These are phyloP conservation scores for Malurus splendens DNA, from an alignment of 2,797 vertebrate species.

Conservation along the genomic window DNA sequence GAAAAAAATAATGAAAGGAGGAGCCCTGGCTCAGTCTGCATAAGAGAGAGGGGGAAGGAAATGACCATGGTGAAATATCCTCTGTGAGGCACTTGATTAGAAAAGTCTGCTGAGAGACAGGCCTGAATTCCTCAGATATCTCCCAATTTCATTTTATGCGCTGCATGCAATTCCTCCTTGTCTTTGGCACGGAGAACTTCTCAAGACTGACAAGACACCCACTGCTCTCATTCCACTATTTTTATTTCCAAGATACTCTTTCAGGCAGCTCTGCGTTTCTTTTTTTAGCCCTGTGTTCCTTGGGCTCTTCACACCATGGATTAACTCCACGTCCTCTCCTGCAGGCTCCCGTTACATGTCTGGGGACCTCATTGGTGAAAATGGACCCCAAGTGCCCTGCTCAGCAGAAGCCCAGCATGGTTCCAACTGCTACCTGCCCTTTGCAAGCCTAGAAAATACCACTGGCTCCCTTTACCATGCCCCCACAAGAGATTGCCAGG, in stretches of 20 bases:
- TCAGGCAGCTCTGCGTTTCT: slow-evolving; percentile 62
- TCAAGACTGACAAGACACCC: slow-evolving; percentile 64
- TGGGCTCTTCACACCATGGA: slow-evolving; percentile 43
- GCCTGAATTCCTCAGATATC: slow-evolving; percentile 63
- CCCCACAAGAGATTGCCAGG: not conserved
- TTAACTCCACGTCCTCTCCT: slow-evolving; percentile 51
- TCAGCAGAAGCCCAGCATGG: slow-evolving; percentile 15
- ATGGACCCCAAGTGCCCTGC: not conserved
- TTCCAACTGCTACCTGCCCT: slow-evolving; percentile 27
- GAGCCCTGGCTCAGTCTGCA: not conserved
- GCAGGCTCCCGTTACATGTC: slow-evolving; percentile 1
- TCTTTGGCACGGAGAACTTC: slow-evolving; percentile 57
- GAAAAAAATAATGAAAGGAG: not conserved
- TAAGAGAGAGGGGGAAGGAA: not conserved
- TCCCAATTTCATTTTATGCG: slow-evolving; percentile 51
- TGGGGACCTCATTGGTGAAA: slow-evolving; percentile 30
- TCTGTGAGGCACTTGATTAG: slow-evolving; percentile 31
- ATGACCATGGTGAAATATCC: slow-evolving; percentile 35
- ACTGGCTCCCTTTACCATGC: not conserved
- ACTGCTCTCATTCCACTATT: slow-evolving; percentile 67
- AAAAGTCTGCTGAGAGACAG: slow-evolving; percentile 55
- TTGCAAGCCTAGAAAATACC: not conserved
- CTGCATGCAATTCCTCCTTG: slow-evolving; percentile 57
- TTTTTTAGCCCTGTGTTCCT: slow-evolving; percentile 66
- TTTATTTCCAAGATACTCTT: slow-evolving; percentile 72